A percentile compares a stretch with the other conserved stretches of the same genome.
Conservation (phyloP, 1,140 invertebrate species). For the Neodiprion lecontei region DNA sequence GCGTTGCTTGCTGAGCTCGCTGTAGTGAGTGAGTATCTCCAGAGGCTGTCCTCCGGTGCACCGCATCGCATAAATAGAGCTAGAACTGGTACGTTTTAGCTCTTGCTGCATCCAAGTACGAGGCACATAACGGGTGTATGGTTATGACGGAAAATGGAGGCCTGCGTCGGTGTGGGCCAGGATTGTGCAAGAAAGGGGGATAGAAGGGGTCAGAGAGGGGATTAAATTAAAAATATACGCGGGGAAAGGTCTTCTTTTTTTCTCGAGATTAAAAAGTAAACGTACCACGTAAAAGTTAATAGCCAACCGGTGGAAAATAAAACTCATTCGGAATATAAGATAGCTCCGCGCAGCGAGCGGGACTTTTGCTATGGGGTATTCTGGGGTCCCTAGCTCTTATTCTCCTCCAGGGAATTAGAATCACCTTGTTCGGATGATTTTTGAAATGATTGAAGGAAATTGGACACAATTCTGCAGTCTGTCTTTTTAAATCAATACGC, state of each 20-base stretch:
- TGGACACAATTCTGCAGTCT: too few species aligned
- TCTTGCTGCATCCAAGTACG: too few species aligned
- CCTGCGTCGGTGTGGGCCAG: not conserved
- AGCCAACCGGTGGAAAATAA: constrained; percentile 2
- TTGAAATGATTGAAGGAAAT: too few species aligned
- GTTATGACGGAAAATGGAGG: not conserved
- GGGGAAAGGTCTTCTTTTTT: not conserved
- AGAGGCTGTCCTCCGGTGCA: not conserved
- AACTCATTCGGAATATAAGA: constrained; percentile 5
- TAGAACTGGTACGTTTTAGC: not conserved
- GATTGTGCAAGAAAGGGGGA: not conserved
- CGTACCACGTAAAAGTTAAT: constrained; percentile 14
- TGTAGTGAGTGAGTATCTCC: too few species aligned
- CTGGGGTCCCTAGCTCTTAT: too few species aligned
- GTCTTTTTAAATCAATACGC: too few species aligned
- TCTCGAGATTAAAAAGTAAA: constrained; percentile 17
- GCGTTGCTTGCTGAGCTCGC: too few species aligned
- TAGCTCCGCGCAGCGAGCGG: not conserved
- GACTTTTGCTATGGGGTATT: too few species aligned
- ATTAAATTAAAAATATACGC: constrained; percentile 15
- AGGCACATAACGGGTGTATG: too few species aligned
- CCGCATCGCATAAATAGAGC: not conserved
- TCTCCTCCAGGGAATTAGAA: too few species aligned
- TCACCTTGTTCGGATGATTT: too few species aligned
- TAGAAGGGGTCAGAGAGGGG: not conserved